Evolutionary conservation across 2,113 vertebrate species (phyloP).

Genomic region (Galbula dea): DNA sequence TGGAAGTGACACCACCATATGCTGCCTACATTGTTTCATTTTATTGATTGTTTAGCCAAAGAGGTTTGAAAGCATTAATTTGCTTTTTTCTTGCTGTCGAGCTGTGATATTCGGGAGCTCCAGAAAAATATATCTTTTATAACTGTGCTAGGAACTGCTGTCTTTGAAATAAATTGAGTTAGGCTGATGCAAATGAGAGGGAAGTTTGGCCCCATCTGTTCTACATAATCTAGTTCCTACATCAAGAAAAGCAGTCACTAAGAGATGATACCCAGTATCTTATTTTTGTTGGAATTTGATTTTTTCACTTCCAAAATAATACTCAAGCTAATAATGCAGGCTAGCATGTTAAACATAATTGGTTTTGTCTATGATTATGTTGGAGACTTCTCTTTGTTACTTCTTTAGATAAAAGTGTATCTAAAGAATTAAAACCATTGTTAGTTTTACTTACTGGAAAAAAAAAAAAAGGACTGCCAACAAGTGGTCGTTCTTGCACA

Average conservation of each 20-base stretch:
- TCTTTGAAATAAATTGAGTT: not conserved
- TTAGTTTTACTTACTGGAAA: not conserved
- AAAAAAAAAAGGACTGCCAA: not conserved
- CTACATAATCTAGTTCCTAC: not conserved
- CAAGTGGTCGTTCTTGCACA: not conserved
- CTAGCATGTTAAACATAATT: not conserved
- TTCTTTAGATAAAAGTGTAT: not conserved
- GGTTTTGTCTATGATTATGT: not conserved
- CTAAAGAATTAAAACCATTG: not conserved
- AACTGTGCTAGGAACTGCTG: not conserved
- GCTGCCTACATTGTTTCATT: not conserved
- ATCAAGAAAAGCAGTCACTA: not conserved
- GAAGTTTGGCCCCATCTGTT: slow-evolving; percentile 51
- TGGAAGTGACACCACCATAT: not conserved
- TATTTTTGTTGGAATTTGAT: not conserved
- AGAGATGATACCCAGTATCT: not conserved
- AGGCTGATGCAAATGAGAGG: slow-evolving; percentile 32
- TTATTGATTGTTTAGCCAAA: not conserved
- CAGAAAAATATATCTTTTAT: not conserved
- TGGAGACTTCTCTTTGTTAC: not conserved
- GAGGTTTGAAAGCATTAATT: not conserved
- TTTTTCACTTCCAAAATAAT: slow-evolving; percentile 2
- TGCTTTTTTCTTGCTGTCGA: not conserved
- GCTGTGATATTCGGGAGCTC: slow-evolving; percentile 1
- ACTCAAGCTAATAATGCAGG: not conserved